phyloP scores from a whole-genome alignment of 2,113 vertebrate genomes.

The Catharus fuscescens region DNA sequence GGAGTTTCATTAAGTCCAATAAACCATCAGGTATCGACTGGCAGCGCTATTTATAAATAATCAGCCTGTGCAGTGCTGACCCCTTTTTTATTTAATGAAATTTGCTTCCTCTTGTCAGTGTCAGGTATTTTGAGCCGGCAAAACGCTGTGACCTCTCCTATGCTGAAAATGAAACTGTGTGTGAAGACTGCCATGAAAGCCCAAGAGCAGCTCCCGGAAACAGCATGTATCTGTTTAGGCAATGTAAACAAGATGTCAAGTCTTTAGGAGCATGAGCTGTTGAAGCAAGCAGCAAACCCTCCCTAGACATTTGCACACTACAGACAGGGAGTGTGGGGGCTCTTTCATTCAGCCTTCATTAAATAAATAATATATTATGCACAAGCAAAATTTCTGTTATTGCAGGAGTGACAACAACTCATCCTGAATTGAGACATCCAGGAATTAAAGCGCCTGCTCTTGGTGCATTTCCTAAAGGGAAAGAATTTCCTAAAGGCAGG shows the following conservation, averaged over 20 bases:
- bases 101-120: slow-evolving; percentile 37
- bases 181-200: background rate
- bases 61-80: slow-evolving; percentile 18
- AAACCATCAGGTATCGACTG: slow-evolving; percentile 41
- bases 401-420: background rate
- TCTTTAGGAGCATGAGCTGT: background rate
- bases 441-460: background rate
- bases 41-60: slow-evolving; percentile 52
- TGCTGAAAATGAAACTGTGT: background rate
- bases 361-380: background rate
- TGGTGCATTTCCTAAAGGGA: background rate
- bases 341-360: background rate
- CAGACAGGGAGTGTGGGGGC: background rate
- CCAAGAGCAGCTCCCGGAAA: background rate
- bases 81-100: slow-evolving; percentile 32
- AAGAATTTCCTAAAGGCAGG: background rate
- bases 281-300: slow-evolving; percentile 2
- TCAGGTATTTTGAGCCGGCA: background rate
- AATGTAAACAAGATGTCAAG: slow-evolving; percentile 42
- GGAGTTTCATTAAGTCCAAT: slow-evolving; percentile 45
- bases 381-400: background rate
- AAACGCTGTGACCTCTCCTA: background rate
- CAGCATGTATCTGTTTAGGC: background rate
- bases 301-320: background rate
- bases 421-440: background rate